A percentile compares a stretch with the other conserved stretches of the same genome.
Conservation (phyloP, 2,797 vertebrate genomes). For the Enteromius fasciolatus region DNA sequence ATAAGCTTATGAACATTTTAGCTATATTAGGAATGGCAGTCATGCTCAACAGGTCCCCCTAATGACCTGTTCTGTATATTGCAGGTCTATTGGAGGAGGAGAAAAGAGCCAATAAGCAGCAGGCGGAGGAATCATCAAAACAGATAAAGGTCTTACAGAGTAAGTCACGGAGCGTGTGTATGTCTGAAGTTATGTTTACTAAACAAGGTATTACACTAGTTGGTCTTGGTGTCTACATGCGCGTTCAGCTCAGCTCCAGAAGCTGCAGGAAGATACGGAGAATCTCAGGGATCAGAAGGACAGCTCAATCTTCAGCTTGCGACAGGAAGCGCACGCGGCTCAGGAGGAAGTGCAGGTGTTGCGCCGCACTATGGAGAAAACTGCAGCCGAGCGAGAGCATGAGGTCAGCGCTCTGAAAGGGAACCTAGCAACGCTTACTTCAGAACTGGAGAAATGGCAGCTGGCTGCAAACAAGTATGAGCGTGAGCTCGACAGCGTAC, state of each 20-base stretch:
- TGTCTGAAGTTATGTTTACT: constrained; percentile 14
- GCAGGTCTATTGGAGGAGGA: constrained; percentile 91
- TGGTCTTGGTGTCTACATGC: constrained; percentile 8
- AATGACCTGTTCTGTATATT: constrained; percentile 30
- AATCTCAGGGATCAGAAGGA: constrained; percentile 85
- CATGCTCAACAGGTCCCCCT: background rate
- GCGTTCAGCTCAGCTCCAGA: constrained; percentile 83
- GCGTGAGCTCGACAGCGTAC: constrained; percentile 83
- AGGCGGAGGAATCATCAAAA: constrained; percentile 89
- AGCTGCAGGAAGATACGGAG: constrained; percentile 85
- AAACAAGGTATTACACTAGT: background rate
- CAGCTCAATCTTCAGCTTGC: constrained; percentile 77
- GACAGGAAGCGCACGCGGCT: constrained; percentile 79
- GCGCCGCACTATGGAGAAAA: constrained; percentile 84
- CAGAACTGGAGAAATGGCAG: constrained; percentile 90
- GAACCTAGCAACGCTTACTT: constrained; percentile 82
- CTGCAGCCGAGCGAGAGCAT: constrained; percentile 83
- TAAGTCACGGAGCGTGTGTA: constrained; percentile 64
- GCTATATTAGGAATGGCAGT: background rate
- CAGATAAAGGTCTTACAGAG: constrained; percentile 92
- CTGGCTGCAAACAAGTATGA: constrained; percentile 88
- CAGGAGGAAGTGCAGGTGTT: constrained; percentile 88
- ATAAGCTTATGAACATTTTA: background rate
- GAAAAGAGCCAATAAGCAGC: constrained; percentile 84
- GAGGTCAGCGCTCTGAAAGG: constrained; percentile 82